phyloP scores from a whole-genome alignment of 2,888 invertebrate species.

The Stenurella melanura region DNA sequence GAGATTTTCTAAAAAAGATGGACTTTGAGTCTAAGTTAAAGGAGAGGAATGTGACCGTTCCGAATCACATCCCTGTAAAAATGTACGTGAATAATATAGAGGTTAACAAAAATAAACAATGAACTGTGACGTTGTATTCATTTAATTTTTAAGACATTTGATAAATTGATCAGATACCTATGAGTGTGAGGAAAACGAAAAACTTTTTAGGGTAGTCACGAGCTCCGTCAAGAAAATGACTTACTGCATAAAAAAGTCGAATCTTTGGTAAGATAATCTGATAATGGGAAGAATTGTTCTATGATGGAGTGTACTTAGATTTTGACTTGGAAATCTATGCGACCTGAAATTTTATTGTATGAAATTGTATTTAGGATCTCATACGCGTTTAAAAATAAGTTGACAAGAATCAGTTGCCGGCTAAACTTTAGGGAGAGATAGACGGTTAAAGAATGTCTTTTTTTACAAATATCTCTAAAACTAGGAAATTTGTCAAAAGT shows the following conservation, averaged over 20 bases:
- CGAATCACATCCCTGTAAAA: slow-evolving; percentile 62
- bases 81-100: slow-evolving; percentile 63
- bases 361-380: too few relatives aligned
- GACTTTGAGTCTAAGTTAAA: slow-evolving; percentile 48
- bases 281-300: neutral
- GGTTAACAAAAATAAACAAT: slow-evolving; percentile 52
- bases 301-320: too few relatives aligned
- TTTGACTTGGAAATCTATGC: too few relatives aligned
- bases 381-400: too few relatives aligned
- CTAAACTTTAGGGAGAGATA: too few relatives aligned
- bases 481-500: too few relatives aligned
- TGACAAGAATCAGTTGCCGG: too few relatives aligned
- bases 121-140: neutral
- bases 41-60: slow-evolving; percentile 50
- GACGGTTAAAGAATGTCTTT: too few relatives aligned
- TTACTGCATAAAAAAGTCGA: slow-evolving; percentile 2
- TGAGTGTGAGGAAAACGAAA: slow-evolving; percentile 23
- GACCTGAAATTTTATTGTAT: too few relatives aligned
- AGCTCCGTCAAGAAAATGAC: slow-evolving; percentile 27
- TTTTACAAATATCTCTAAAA: too few relatives aligned
- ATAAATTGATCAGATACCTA: neutral
- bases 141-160: neutral
- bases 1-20: slow-evolving; percentile 41
- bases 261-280: slow-evolving; percentile 28
- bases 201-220: slow-evolving; percentile 44